Conservation (phyloP, 2,113 vertebrate species). For the Onychostoma macrolepis region DNA sequence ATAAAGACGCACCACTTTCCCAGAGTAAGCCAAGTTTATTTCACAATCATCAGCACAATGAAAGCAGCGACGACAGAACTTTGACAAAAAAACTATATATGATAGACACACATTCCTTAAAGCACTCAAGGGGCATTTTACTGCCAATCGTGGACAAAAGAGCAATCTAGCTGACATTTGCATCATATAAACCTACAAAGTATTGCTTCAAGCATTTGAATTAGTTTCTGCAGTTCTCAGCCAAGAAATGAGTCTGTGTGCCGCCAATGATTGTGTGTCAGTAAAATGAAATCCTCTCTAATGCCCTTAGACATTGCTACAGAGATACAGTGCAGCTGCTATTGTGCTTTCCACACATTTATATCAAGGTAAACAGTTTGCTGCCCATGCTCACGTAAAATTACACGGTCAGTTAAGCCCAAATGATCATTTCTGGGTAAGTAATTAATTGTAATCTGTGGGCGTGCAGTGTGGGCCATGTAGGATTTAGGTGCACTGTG, state of each 20-base stretch:
- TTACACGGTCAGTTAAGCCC: constrained; percentile 59
- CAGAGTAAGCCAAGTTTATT: background rate
- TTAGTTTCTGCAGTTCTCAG: background rate
- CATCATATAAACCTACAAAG: constrained; percentile 34
- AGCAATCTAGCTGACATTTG: constrained; percentile 33
- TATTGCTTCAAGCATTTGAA: background rate
- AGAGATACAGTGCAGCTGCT: constrained; percentile 21
- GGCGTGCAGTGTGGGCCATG: background rate
- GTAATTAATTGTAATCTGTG: constrained; percentile 54
- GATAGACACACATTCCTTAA: constrained; percentile 35
- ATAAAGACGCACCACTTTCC: constrained; percentile 32
- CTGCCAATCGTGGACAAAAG: constrained; percentile 20
- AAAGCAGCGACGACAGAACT: constrained; percentile 36
- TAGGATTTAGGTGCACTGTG: background rate
- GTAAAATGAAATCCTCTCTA: constrained; percentile 39
- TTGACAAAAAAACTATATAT: constrained; percentile 21
- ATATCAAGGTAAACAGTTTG: constrained; percentile 48
- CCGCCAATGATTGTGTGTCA: constrained; percentile 39
- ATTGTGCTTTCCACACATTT: constrained; percentile 46
- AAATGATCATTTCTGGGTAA: constrained; percentile 54
- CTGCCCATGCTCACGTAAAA: constrained; percentile 44
- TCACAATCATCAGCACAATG: constrained; percentile 33
- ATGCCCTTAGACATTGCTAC: constrained; percentile 19
- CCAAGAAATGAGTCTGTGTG: background rate
- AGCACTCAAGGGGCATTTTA: constrained; percentile 27